Evolutionary conservation across 2,888 invertebrate genomes (phyloP).

Genomic region (Dione vanillae): DNA sequence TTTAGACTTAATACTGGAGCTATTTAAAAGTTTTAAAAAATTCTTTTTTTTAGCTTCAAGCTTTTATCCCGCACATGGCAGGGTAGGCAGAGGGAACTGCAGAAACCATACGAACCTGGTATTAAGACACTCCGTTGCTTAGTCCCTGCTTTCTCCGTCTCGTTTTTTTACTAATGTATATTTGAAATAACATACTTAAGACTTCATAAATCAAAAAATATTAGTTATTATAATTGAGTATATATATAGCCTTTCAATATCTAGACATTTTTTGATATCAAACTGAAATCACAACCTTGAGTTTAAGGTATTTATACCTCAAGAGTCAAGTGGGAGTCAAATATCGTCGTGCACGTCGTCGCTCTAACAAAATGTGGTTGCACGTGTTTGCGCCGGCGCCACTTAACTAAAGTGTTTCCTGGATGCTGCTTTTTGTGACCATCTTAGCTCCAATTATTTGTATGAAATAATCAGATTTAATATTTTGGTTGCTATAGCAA

Average conservation of each 20-base stretch:
- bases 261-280: not conserved
- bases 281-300: not conserved
- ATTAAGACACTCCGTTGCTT: too few species aligned
- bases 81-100: too few species aligned
- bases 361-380: slow-evolving; percentile 8
- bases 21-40: too few species aligned
- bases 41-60: too few species aligned
- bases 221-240: too few species aligned
- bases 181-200: too few species aligned
- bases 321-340: not conserved
- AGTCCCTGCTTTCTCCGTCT: too few species aligned
- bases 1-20: too few species aligned
- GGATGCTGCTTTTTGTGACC: slow-evolving; percentile 14
- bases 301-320: slow-evolving; percentile 2
- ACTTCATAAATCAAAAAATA: not conserved
- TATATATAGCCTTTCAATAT: not conserved
- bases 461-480: not conserved
- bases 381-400: slow-evolving; percentile 24
- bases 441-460: not conserved
- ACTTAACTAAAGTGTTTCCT: slow-evolving; percentile 27
- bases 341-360: not conserved
- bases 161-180: too few species aligned
- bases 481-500: not conserved
- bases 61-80: too few species aligned
- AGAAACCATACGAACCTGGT: too few species aligned